Evolutionary conservation across 1,140 invertebrate species (phyloP), one percentile per base, ranked within the genome.

Genomic region (Aphelinus atriplicis): DNA sequence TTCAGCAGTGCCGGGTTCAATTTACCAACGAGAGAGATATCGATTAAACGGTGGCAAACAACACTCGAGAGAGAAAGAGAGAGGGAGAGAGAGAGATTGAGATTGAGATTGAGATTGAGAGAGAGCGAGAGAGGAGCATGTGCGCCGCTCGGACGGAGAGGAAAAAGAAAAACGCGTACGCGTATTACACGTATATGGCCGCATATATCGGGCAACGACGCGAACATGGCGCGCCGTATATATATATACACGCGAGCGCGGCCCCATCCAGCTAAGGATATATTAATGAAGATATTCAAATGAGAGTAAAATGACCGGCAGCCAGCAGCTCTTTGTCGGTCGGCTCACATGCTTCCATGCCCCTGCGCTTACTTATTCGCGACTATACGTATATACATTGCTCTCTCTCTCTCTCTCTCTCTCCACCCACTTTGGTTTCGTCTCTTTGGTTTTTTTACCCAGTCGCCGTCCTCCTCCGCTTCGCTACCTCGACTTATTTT

Each of bases 221-320:
- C 26, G 26, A 26, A 26, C 26, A 26, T 26, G 26, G 26, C 26
- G 26, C 26, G 50, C 42, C 64, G 3, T 43, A 43, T 43, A 61
- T 61, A 61, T 56, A n/a, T 65, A 56, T 61, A 10, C n/a, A 63
- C 57, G 7, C 46, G 74, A 58, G 75, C 74, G 56, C 45, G 58
- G 45, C 77, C 71, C 73, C 76, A 68, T 76, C 80, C 75, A 79
- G 77, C 70, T 74, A 78, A 65, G 78, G 75, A 80, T 81, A 84
- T 84, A 84, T 84, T 85, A 84, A 85, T 84, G 82, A 84, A 85
- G 83, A 84, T 84, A 84, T 85, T 85, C 80, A 84, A 84, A 85
- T 84, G 84, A 84, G 82, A 82, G 53, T 80, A 83, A 84, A 85
- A 84, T 75, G 67, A 75, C 51, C 51, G 65, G 66, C n/a, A 73